phyloP scores from a whole-genome alignment of 2,888 invertebrate genomes.

The Alloplasta piceator region DNA sequence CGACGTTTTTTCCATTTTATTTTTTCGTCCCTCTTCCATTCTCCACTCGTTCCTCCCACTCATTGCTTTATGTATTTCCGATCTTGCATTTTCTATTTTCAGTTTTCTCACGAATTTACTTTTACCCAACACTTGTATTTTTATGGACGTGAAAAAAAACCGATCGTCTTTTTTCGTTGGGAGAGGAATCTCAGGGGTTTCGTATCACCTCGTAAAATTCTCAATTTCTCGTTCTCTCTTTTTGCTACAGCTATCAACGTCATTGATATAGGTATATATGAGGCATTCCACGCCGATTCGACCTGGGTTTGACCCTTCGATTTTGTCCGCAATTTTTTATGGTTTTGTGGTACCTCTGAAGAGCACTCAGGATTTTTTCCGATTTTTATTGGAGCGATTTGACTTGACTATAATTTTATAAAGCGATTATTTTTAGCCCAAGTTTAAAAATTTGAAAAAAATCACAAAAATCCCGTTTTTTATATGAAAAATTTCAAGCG shows the following conservation, averaged over 20 bases:
- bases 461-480: no score
- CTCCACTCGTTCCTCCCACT: constrained; percentile 6
- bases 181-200: constrained; percentile 56
- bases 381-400: no score
- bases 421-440: no score
- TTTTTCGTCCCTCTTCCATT: constrained; percentile 1
- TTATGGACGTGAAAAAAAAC: constrained; percentile 34
- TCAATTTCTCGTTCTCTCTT: constrained; percentile 54
- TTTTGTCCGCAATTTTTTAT: no score
- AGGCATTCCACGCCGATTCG: no score
- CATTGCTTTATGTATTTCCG: constrained; percentile 8
- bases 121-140: constrained; percentile 25
- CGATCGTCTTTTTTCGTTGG: constrained; percentile 31
- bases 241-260: background rate
- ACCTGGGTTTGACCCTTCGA: no score
- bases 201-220: constrained; percentile 62
- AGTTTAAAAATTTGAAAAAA: no score
- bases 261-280: no score
- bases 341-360: no score
- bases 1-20: constrained; percentile 23
- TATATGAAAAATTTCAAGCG: no score
- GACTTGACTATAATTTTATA: no score
- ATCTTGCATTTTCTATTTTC: background rate
- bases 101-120: background rate
- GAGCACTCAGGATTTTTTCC: no score